Evolutionary conservation across 1,140 invertebrate genomes (phyloP).

Genomic region (Solenopsis fugax): DNA sequence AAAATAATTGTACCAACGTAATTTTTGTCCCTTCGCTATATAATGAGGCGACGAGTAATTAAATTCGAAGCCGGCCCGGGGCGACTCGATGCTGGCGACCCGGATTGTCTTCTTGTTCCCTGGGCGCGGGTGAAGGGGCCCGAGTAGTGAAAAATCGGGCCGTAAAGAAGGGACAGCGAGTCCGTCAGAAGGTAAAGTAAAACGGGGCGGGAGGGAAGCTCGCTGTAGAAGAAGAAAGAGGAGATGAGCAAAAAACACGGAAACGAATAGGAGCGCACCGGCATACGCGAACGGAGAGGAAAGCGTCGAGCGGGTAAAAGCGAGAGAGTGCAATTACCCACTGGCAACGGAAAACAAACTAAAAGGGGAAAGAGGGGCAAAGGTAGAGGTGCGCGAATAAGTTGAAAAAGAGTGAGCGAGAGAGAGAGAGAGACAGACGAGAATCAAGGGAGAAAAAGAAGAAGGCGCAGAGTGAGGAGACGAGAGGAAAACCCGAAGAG

Average conservation of each 20-base stretch:
- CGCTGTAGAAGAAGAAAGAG: not conserved
- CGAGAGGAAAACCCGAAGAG: slow-evolving; percentile 47
- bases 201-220: slow-evolving; percentile 50
- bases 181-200: slow-evolving; percentile 45
- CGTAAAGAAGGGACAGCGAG: slow-evolving; percentile 29
- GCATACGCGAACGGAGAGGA: slow-evolving; percentile 70
- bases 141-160: slow-evolving; percentile 56
- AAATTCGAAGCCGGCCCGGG: slow-evolving; percentile 58
- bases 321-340: slow-evolving; percentile 84
- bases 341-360: slow-evolving; percentile 83
- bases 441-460: not conserved
- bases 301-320: slow-evolving; percentile 81
- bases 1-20: slow-evolving; percentile 56
- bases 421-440: slow-evolving; percentile 27
- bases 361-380: slow-evolving; percentile 75
- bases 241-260: slow-evolving; percentile 76
- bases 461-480: slow-evolving; percentile 24
- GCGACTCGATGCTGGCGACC: slow-evolving; percentile 33
- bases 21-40: slow-evolving; percentile 58
- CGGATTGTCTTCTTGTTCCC: slow-evolving; percentile 14
- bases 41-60: slow-evolving; percentile 64
- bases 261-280: slow-evolving; percentile 78
- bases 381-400: slow-evolving; percentile 48
- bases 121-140: not conserved
- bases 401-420: slow-evolving; percentile 26